Evolutionary conservation across 2,888 invertebrate genomes (phyloP), one percentile per base, ranked within the genome.

Genomic region (Pachymerium ferrugineum): DNA sequence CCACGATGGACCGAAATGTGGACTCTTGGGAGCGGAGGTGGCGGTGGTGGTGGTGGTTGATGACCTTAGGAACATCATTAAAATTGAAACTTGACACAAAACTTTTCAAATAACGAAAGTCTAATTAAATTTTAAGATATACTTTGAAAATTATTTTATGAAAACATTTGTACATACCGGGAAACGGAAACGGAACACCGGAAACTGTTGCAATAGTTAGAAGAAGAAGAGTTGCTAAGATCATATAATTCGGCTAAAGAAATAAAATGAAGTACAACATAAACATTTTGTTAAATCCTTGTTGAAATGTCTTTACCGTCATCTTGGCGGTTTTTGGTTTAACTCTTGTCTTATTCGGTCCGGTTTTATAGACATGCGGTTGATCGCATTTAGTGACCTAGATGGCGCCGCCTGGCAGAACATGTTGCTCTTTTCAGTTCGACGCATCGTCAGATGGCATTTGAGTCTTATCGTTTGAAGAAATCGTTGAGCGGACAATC

Each of bases 1-100:
- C 76, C 76, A 10, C 76, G 71, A 31, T 76, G 74, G 1, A 76
- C 76, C 8, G 74, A 73, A 25, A 76, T 75, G 71, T 76, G 76
- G n/a, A 76, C 76, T 28, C 72, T 62, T n/a, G n/a, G n/a, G n/a
- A n/a, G n/a, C n/a, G n/a, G n/a, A n/a, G n/a, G n/a, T n/a, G n/a
- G n/a, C 35, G 10, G 35, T 35, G 35, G 35, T 35, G 35, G 12
- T 35, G 12, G 35, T 12, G 10, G 35, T 35, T n/a, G 35, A 35
- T 35, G 35, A 35, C 35, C 35, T 12, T n/a, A n/a, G n/a, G n/a
- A n/a, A n/a, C n/a, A n/a, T n/a, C n/a, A n/a, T n/a, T n/a, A n/a
- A n/a, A n/a, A n/a, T n/a, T n/a, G n/a, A n/a, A n/a, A n/a, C n/a
- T n/a, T n/a, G n/a, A n/a, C n/a, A n/a, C n/a, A n/a, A n/a, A n/a